Percentiles rank a stretch among this genome's conserved stretches.
Conservation (phyloP, 2,888 invertebrate species). For the Mesopsocus fuscifrons region DNA sequence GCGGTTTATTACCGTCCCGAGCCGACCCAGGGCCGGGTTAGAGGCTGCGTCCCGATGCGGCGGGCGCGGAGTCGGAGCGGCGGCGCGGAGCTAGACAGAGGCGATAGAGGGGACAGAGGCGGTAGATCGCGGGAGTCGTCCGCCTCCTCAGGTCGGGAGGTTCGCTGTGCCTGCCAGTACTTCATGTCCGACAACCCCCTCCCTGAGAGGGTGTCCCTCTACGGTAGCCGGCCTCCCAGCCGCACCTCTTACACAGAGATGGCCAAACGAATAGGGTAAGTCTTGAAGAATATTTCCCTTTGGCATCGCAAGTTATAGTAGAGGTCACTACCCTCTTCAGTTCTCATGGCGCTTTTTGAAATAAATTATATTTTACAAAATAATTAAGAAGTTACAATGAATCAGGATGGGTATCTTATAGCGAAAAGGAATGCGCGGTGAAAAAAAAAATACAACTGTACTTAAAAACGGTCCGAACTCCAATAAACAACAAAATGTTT, state of each 20-base stretch:
- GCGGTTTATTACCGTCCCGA: too few species aligned
- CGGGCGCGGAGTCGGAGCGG: too few species aligned
- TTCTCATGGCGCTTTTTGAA: background rate
- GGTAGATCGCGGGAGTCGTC: slow-evolving; percentile 39
- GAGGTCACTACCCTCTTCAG: background rate
- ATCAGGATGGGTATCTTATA: too few species aligned
- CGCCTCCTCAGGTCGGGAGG: slow-evolving; percentile 46
- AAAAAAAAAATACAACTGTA: background rate
- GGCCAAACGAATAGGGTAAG: slow-evolving; percentile 13
- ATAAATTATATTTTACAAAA: background rate
- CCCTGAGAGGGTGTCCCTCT: slow-evolving; percentile 53
- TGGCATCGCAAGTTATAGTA: too few species aligned
- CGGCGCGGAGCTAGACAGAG: slow-evolving; percentile 9
- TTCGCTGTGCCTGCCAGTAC: slow-evolving; percentile 71
- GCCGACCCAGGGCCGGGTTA: too few species aligned
- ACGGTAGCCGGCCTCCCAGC: slow-evolving; percentile 19
- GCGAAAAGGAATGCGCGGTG: too few species aligned
- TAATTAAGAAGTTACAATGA: too few species aligned
- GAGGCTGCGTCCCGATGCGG: too few species aligned
- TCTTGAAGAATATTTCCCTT: too few species aligned
- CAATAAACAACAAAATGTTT: too few species aligned
- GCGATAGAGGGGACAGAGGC: too few species aligned
- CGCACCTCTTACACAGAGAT: slow-evolving; percentile 10
- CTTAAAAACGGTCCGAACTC: background rate
- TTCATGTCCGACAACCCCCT: slow-evolving; percentile 61